Percentiles rank a stretch among this genome's conserved stretches.
Conservation (phyloP, 2,888 invertebrate species). For the Lasiommata megera region DNA sequence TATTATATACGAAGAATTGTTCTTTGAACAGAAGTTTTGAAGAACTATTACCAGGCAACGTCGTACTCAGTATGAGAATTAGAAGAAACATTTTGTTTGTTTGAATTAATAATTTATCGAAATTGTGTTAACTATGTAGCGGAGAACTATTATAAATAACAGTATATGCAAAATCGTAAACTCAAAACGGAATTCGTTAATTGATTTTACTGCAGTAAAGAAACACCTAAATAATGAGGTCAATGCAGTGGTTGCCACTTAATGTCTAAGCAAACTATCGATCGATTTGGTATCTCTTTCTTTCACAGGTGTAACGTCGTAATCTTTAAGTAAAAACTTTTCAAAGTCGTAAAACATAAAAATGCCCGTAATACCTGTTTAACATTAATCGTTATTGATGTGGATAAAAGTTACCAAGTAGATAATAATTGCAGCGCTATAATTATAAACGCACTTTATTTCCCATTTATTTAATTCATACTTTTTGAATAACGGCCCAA, state of each 20-base stretch:
- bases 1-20: no score
- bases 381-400: no score
- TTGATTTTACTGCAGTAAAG: conserved; percentile 49
- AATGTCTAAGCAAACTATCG: conserved; percentile 77
- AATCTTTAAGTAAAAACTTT: conserved; percentile 28
- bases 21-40: no score
- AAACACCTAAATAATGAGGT: conserved; percentile 74
- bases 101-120: no score
- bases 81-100: no score
- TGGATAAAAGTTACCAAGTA: no score
- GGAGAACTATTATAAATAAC: neutral
- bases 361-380: conserved; percentile 13
- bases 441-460: conserved; percentile 3
- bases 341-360: conserved; percentile 27
- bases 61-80: no score
- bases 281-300: conserved; percentile 76
- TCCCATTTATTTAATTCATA: neutral
- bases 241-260: conserved; percentile 77
- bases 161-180: neutral
- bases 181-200: conserved; percentile 14
- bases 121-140: no score
- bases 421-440: conserved; percentile 5
- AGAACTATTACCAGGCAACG: no score
- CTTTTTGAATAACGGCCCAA: neutral
- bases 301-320: conserved; percentile 50